Base-by-base conservation (phyloP, 2,888 invertebrate species). In the Phania funesta region DNA sequence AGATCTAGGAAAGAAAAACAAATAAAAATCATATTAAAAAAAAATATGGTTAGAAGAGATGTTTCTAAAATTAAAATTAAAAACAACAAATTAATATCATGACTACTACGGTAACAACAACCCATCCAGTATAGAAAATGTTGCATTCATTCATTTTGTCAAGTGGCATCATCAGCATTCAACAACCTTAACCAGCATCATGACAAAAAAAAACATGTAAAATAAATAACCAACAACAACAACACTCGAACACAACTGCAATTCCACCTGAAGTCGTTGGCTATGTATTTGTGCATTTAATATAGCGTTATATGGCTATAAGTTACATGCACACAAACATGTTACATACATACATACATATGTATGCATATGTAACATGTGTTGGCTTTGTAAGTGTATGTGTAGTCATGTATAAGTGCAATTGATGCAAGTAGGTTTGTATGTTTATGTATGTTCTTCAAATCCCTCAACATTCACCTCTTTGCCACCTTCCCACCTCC, bases 131-230 rank as follows among this genome's bases (percentile, higher is more conserved):
- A 77, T 73, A 67, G 74, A 78, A 78, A 82, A 82, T 82, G 82
- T 82, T 78, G 82, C 82, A 82, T 82, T 82, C 82, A 82, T 82
- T 82, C 82, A 82, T 78, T 82, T 82, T 82, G 82, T 82, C 82
- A 82, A 82, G 82, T 82, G 74, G 82, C 82, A 82, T 82, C 82
- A 82, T 82, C 82, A 82, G 82, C 78, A 82, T 82, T 78, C 82
- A 82, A 82, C 78, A 82, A 78, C 74, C 78, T 82, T 50, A 82
- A 78, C 78, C 82, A 82, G 74, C 82, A 78, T 70, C 60, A 73
- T 62, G 77, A 62, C n/a, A 67, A 73, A 48, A 54, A 77, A 75
- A 62, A 54, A 73, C 20, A 16, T 44, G 1, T 3, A 58, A 9
- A 29, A 76, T 9, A 58, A 67, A 3, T 46, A 62, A 56, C 26